Percentiles rank a stretch among this genome's conserved stretches.
These are phyloP conservation scores for Scomberomorus guttatus DNA, from an alignment of 2,797 vertebrate genomes.

Conservation along the genomic window DNA sequence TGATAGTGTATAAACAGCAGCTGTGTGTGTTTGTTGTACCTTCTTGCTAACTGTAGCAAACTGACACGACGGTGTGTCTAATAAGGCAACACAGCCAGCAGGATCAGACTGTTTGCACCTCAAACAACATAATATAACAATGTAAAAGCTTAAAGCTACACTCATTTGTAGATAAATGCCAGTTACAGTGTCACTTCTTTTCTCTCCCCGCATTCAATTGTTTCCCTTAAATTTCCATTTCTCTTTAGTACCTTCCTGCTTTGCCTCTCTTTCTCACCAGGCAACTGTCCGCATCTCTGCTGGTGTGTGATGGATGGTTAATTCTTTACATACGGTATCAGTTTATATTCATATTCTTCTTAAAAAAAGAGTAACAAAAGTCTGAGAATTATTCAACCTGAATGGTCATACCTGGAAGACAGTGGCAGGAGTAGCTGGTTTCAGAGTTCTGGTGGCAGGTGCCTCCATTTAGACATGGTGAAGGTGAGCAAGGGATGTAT, in stretches of 20 bases:
- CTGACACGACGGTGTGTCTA: constrained; percentile 30
- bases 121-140: constrained; percentile 71
- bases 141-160: constrained; percentile 24
- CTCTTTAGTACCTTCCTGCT: not conserved
- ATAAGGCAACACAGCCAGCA: constrained; percentile 43
- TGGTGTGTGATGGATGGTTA: not conserved
- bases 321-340: not conserved
- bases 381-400: not conserved
- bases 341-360: not conserved
- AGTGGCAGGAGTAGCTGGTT: constrained; percentile 92
- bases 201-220: not conserved
- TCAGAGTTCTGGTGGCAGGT: constrained; percentile 92
- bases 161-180: constrained; percentile 22
- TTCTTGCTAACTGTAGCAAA: constrained; percentile 44
- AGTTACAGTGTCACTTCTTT: not conserved
- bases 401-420: constrained; percentile 89
- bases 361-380: not conserved
- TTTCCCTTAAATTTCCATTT: not conserved
- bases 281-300: not conserved
- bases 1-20: constrained; percentile 39
- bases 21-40: constrained; percentile 52
- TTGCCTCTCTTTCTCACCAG: constrained; percentile 1
- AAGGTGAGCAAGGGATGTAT: constrained; percentile 91
- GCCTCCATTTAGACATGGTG: constrained; percentile 93
- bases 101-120: constrained; percentile 68